phyloP scores from a whole-genome alignment of 2,888 invertebrate species.

The Terebella lapidaria region DNA sequence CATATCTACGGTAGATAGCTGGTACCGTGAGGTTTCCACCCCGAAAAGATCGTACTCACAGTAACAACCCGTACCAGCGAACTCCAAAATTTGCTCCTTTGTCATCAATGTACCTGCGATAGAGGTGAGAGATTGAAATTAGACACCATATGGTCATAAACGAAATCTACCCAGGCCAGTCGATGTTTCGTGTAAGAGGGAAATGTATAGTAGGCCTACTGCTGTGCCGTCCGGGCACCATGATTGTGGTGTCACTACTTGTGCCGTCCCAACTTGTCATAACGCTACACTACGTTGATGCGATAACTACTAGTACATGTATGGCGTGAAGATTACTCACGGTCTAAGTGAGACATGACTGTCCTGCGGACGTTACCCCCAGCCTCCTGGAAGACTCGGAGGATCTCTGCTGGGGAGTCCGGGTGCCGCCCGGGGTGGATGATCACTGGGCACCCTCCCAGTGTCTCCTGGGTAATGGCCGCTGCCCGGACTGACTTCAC shows the following conservation, averaged over 20 bases:
- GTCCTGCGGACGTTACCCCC: slow-evolving; percentile 68
- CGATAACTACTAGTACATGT: too few relatives aligned
- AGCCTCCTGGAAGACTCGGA: slow-evolving; percentile 72
- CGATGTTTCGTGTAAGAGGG: too few relatives aligned
- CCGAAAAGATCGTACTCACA: slow-evolving; percentile 80
- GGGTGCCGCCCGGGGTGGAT: slow-evolving; percentile 73
- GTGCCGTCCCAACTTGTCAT: too few relatives aligned
- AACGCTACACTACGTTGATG: too few relatives aligned
- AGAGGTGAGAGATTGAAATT: too few relatives aligned
- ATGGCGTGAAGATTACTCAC: too few relatives aligned
- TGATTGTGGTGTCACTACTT: too few relatives aligned
- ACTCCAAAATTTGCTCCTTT: slow-evolving; percentile 54
- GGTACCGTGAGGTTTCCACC: slow-evolving; percentile 72
- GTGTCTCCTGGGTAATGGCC: slow-evolving; percentile 60
- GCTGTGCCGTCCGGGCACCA: too few relatives aligned
- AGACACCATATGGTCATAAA: too few relatives aligned
- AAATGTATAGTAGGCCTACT: too few relatives aligned
- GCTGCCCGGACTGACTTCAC: slow-evolving; percentile 65
- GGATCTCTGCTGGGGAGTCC: slow-evolving; percentile 72
- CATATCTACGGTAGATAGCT: slow-evolving; percentile 68
- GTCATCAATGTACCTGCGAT: slow-evolving; percentile 52
- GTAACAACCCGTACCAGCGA: slow-evolving; percentile 65
- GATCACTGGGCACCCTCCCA: slow-evolving; percentile 65
- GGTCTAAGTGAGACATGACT: slow-evolving; percentile 79
- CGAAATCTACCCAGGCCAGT: too few relatives aligned